A percentile compares a stretch with the other conserved stretches of the same genome.
Conservation (phyloP, 2,113 vertebrate species). For the Calidris pugnax region DNA sequence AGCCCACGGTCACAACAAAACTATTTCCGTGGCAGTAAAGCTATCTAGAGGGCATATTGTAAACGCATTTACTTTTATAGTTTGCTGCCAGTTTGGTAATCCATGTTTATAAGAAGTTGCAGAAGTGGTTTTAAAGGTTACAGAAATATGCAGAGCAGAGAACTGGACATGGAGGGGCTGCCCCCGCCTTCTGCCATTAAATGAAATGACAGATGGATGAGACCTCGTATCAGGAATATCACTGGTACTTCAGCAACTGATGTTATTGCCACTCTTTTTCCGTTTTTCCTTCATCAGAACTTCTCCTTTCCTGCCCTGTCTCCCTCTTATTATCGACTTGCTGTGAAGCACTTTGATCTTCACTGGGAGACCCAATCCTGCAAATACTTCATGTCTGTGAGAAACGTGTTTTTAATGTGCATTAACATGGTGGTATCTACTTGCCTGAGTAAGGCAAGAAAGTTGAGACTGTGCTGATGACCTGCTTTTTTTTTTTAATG, state of each 20-base stretch:
- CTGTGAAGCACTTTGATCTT: not conserved
- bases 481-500: not conserved
- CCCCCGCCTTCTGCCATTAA: not conserved
- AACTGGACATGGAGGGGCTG: slow-evolving; percentile 1
- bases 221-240: not conserved
- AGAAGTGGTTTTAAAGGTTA: slow-evolving; percentile 68
- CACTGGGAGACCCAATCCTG: not conserved
- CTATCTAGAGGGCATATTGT: slow-evolving; percentile 66
- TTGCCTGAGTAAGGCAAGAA: not conserved
- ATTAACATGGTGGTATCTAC: not conserved
- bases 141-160: slow-evolving; percentile 62
- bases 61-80: slow-evolving; percentile 70
- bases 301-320: not conserved
- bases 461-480: not conserved
- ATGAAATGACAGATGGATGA: slow-evolving; percentile 20
- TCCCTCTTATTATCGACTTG: not conserved
- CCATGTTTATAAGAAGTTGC: slow-evolving; percentile 64
- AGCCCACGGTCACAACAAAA: slow-evolving; percentile 30
- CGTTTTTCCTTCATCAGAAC: not conserved
- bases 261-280: slow-evolving; percentile 7
- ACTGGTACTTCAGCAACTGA: not conserved
- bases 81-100: slow-evolving; percentile 59
- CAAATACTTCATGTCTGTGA: not conserved
- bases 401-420: not conserved
- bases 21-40: slow-evolving; percentile 67